Evolutionary conservation across 2,797 vertebrate genomes (phyloP).

Genomic region (Lacerta viridis): DNA sequence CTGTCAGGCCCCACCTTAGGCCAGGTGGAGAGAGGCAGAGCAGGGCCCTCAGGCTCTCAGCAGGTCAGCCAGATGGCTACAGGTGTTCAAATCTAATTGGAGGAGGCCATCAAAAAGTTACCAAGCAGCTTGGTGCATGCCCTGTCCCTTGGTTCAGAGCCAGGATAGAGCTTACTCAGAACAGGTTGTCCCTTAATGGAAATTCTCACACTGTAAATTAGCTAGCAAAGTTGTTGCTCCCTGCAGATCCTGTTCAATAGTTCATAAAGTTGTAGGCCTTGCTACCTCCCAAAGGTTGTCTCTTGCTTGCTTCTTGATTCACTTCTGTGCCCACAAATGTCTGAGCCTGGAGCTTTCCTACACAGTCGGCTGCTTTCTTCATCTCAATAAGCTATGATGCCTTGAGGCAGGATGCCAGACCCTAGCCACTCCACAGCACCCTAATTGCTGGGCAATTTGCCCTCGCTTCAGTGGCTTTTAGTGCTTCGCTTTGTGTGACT

Average conservation of each 20-base stretch:
- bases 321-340: background rate
- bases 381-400: background rate
- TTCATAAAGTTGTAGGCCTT: background rate
- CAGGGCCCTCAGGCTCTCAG: too few species aligned
- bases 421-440: background rate
- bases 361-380: background rate
- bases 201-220: background rate
- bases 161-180: background rate
- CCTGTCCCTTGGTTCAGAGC: background rate
- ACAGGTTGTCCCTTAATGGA: background rate
- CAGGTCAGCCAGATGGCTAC: background rate
- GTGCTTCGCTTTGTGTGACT: conserved; percentile 21
- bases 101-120: background rate
- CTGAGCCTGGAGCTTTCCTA: background rate
- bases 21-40: too few species aligned
- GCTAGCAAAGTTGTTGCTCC: background rate
- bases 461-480: background rate
- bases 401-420: background rate
- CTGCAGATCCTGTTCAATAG: background rate
- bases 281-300: background rate
- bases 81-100: background rate
- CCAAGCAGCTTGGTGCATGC: background rate
- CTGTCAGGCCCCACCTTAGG: too few species aligned
- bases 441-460: conserved; percentile 12
- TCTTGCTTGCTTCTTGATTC: background rate